These are phyloP conservation scores for Cherax quadricarinatus DNA, from an alignment of 1,140 invertebrate species.

Conservation along the genomic window DNA sequence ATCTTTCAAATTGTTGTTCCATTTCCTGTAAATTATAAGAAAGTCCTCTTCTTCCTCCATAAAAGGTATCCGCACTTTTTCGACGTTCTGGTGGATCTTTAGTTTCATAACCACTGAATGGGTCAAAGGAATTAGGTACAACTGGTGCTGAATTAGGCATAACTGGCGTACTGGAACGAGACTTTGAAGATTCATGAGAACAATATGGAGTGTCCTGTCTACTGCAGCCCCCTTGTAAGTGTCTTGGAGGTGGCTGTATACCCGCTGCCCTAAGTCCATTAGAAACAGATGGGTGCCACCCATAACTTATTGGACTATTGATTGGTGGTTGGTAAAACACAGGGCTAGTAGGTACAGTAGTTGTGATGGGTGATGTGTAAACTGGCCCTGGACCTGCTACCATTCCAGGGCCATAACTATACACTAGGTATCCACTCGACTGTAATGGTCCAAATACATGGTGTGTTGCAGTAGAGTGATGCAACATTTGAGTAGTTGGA, in stretches of 20 bases:
- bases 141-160: slow-evolving; percentile 56
- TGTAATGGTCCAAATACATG: slow-evolving; percentile 48
- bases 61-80: slow-evolving; percentile 47
- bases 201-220: slow-evolving; percentile 35
- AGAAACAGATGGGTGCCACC: slow-evolving; percentile 45
- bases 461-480: slow-evolving; percentile 40
- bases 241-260: slow-evolving; percentile 25
- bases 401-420: slow-evolving; percentile 42
- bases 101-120: slow-evolving; percentile 47
- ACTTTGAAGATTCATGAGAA: slow-evolving; percentile 53
- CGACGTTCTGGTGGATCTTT: slow-evolving; percentile 40
- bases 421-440: slow-evolving; percentile 55
- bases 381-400: slow-evolving; percentile 34
- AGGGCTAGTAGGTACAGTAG: slow-evolving; percentile 36
- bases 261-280: slow-evolving; percentile 41
- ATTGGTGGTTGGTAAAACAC: slow-evolving; percentile 20
- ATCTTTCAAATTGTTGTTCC: slow-evolving; percentile 36
- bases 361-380: slow-evolving; percentile 40
- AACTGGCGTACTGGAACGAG: slow-evolving; percentile 53
- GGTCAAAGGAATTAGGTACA: slow-evolving; percentile 54
- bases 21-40: slow-evolving; percentile 19
- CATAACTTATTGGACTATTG: slow-evolving; percentile 42
- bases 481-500: slow-evolving; percentile 11
- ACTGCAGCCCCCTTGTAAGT: slow-evolving; percentile 12
- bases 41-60: slow-evolving; percentile 25